phyloP scores from a whole-genome alignment of 2,797 vertebrate species.

The Myotis pilosus region DNA sequence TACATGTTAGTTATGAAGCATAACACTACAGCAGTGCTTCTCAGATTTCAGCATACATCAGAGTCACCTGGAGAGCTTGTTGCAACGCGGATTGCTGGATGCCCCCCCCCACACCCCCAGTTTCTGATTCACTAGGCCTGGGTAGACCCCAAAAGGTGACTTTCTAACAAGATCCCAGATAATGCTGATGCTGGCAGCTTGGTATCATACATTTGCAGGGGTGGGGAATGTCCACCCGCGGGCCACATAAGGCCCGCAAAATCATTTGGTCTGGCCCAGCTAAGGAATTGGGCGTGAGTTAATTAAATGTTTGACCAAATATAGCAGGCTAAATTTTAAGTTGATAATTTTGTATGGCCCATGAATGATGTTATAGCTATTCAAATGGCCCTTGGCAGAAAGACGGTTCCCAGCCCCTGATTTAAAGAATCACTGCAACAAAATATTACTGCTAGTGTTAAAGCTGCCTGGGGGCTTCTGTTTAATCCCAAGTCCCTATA shows the following conservation, averaged over 20 bases:
- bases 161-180: neutral
- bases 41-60: neutral
- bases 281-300: too few relatives aligned
- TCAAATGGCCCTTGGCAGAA: too few relatives aligned
- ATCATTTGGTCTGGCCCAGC: too few relatives aligned
- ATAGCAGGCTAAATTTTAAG: too few relatives aligned
- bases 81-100: neutral
- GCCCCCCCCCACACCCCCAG: neutral
- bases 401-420: too few relatives aligned
- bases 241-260: too few relatives aligned
- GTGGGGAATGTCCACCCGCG: too few relatives aligned
- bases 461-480: constrained; percentile 21
- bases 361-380: too few relatives aligned
- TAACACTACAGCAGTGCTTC: neutral
- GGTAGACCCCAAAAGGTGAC: neutral
- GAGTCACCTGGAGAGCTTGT: neutral
- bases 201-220: neutral
- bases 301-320: too few relatives aligned
- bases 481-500: neutral
- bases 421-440: neutral
- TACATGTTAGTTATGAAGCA: neutral
- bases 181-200: neutral
- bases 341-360: too few relatives aligned
- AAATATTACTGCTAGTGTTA: constrained; percentile 3
- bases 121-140: neutral